Evolutionary conservation across 2,888 invertebrate species (phyloP).

Genomic region (Zootermopsis nevadensis): DNA sequence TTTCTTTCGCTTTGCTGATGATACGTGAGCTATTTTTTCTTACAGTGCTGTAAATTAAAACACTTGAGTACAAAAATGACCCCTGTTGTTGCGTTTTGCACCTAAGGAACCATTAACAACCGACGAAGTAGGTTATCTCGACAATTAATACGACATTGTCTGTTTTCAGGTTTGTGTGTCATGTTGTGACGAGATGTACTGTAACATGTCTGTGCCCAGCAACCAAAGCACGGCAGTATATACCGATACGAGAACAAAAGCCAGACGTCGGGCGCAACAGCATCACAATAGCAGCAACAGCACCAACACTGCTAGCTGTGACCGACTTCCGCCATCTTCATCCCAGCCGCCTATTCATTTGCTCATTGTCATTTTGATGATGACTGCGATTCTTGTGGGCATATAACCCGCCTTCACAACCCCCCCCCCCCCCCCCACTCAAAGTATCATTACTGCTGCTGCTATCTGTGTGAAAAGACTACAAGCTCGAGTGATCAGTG

Average conservation of each 20-base stretch:
- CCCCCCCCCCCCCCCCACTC: no score
- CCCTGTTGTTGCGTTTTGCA: no score
- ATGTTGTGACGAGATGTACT: constrained; percentile 73
- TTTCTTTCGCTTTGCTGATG: no score
- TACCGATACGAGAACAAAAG: constrained; percentile 62
- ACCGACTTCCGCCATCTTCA: background rate
- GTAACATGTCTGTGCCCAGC: constrained; percentile 71
- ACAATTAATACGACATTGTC: background rate
- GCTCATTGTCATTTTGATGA: background rate
- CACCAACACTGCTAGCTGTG: background rate
- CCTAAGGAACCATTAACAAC: no score
- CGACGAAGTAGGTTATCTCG: no score
- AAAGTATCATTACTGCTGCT: background rate
- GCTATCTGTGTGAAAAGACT: background rate
- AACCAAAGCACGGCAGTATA: constrained; percentile 69
- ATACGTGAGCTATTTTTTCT: no score
- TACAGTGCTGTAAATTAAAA: no score
- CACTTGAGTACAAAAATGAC: no score
- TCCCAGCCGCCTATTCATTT: background rate
- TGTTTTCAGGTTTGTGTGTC: constrained; percentile 70
- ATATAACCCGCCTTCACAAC: background rate
- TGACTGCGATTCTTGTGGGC: background rate
- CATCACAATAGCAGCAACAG: background rate
- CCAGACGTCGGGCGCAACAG: constrained; percentile 3
- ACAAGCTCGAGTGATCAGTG: background rate